Evolutionary conservation across 2,888 invertebrate species (phyloP), one percentile per base, ranked within the genome.

Genomic region (Chalcis sispes): DNA sequence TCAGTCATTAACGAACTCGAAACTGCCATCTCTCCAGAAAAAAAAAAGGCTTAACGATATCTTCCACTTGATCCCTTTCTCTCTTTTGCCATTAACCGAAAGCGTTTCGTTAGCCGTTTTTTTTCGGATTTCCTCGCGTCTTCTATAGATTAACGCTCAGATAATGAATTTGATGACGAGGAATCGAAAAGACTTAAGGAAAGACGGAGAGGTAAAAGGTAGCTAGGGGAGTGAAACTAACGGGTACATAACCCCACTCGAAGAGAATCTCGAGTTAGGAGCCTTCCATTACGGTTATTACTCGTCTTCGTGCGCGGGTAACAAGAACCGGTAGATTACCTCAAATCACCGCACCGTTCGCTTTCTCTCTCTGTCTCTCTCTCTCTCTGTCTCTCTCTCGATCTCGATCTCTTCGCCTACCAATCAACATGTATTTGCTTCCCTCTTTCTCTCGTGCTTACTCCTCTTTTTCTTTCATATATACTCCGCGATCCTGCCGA

Each of bases 271-370:
- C n/a, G n/a, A n/a, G n/a, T n/a, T n/a, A n/a, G 79, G 81, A 80
- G 83, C 82, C 80, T 82, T 85, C 84, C 86, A 86, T 86, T 85
- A 85, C 82, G 84, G 85, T 86, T 86, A 86, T 86, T 86, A 86
- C 85, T 85, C 85, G 84, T 85, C 84, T 82, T 85, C 83, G n/a
- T n/a, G 56, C 80, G 81, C 58, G 82, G 82, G 86, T 86, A 86
- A 85, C 86, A 86, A 86, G 86, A 86, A 86, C 83, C 83, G 83
- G 83, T 85, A 85, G 85, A 86, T 86, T 85, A 86, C 85, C 84
- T 83, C 85, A 83, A 86, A 86, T 86, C 70, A 61, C 20, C 69
- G n/a, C n/a, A n/a, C n/a, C n/a, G n/a, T n/a, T n/a, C n/a, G n/a
- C n/a, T n/a, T n/a, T n/a, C n/a, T n/a, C n/a, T n/a, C n/a, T n/a